These are phyloP conservation scores for Tachysurus vachellii DNA, from an alignment of 2,113 vertebrate genomes.

Conservation along the genomic window DNA sequence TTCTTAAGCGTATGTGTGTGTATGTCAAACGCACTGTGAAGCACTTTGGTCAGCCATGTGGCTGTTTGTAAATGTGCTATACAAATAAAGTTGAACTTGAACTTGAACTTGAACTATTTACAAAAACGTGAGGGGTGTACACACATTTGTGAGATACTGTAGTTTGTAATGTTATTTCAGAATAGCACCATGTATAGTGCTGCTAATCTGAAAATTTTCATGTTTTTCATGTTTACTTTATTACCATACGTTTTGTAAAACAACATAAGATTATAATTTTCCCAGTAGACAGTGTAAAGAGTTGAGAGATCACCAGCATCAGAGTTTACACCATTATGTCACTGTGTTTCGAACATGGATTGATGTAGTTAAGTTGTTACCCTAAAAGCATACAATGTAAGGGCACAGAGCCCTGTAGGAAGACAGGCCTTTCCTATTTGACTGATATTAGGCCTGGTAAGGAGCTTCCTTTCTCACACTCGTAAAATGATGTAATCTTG, in stretches of 20 bases:
- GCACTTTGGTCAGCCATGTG: too few relatives aligned
- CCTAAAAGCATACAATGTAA: conserved; percentile 33
- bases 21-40: too few relatives aligned
- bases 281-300: neutral
- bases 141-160: too few relatives aligned
- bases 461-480: conserved; percentile 48
- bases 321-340: conserved; percentile 43
- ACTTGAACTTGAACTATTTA: too few relatives aligned
- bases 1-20: too few relatives aligned
- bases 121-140: too few relatives aligned
- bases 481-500: conserved; percentile 19
- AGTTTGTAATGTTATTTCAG: neutral
- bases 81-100: too few relatives aligned
- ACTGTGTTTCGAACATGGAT: conserved; percentile 40
- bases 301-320: conserved; percentile 1
- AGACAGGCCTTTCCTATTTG: conserved; percentile 41
- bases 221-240: neutral
- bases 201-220: neutral
- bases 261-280: neutral
- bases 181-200: neutral
- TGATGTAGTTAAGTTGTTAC: conserved; percentile 43
- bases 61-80: too few relatives aligned
- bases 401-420: conserved; percentile 36
- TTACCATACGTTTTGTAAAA: neutral
- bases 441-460: conserved; percentile 12